Base-by-base conservation (phyloP, 2,888 invertebrate species). In the Trichopria drosophilae region DNA sequence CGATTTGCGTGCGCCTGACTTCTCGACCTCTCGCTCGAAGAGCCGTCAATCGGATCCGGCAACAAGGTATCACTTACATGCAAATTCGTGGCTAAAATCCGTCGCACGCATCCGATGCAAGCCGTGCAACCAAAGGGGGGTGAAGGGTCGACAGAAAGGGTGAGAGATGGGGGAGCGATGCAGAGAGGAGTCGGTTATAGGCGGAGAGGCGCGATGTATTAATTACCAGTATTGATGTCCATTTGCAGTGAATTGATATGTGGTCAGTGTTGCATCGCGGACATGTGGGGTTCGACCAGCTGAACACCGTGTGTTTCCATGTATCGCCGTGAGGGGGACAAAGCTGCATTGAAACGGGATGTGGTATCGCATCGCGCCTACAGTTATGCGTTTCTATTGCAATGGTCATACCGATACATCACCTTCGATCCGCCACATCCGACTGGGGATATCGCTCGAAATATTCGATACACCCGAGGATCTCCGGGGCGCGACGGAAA, bases 211-310 rank as follows among this genome's bases (percentile, higher is more conserved):
- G 75, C 75, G 75, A 75, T 74, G 75, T 75, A 75, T 75, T 75
- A 75, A 75, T 75, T 75, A 75, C 73, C 73, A 65, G 73, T 75
- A 75, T 75, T 75, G 75, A 75, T 75, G 75, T 75, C 74, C 75
- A 74, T 75, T 75, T 75, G 71, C 72, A 75, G 74, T 72, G 75
- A 75, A 75, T 75, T 75, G 75, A 75, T 75, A 74, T 73, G 75
- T 74, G 75, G 73, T 74, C 73, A 72, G 69, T 72, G 72, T 73
- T 62, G 65, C 59, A n/a, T n/a, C n/a, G n/a, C n/a, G n/a, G n/a
- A n/a, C n/a, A n/a, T n/a, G n/a, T n/a, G n/a, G n/a, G n/a, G n/a
- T n/a, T n/a, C n/a, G n/a, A n/a, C n/a, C n/a, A n/a, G n/a, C n/a
- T n/a, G n/a, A n/a, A n/a, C n/a, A n/a, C n/a, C n/a, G n/a, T n/a